These are phyloP conservation scores for Apoda limacodes DNA, from an alignment of 2,888 invertebrate species.

Conservation along the genomic window DNA sequence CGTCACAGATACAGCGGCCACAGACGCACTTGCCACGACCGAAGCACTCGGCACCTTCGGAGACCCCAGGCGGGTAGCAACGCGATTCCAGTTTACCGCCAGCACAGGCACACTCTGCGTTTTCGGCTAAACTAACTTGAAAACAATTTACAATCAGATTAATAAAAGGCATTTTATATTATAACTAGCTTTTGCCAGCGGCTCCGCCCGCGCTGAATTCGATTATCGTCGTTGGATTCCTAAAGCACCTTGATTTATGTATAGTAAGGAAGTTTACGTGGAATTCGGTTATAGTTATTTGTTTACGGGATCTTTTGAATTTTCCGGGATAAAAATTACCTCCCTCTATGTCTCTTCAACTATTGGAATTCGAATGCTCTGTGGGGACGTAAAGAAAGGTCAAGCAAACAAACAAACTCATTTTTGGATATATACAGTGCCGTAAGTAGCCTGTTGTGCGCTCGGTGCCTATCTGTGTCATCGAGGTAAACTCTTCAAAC, in stretches of 20 bases:
- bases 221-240: no score
- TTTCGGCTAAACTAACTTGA: constrained; percentile 46
- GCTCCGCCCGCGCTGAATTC: no score
- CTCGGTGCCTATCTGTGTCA: no score
- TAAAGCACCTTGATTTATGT: neutral
- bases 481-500: no score
- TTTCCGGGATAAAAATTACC: no score
- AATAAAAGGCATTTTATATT: neutral
- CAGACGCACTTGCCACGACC: constrained; percentile 49
- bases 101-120: constrained; percentile 45
- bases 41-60: constrained; percentile 36
- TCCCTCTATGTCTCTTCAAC: no score
- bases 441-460: no score
- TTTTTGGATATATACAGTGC: no score
- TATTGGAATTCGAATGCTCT: no score
- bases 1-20: constrained; percentile 46
- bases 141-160: constrained; percentile 13
- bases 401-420: neutral
- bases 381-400: neutral
- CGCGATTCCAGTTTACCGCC: constrained; percentile 28
- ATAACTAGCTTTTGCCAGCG: no score
- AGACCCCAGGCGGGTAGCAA: constrained; percentile 36
- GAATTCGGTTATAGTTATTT: no score
- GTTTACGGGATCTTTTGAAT: no score
- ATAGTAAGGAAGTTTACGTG: neutral